A percentile compares a stretch with the other conserved stretches of the same genome.
phyloP scores from a whole-genome alignment of 2,113 vertebrate species.

The Fregata magnificens region DNA sequence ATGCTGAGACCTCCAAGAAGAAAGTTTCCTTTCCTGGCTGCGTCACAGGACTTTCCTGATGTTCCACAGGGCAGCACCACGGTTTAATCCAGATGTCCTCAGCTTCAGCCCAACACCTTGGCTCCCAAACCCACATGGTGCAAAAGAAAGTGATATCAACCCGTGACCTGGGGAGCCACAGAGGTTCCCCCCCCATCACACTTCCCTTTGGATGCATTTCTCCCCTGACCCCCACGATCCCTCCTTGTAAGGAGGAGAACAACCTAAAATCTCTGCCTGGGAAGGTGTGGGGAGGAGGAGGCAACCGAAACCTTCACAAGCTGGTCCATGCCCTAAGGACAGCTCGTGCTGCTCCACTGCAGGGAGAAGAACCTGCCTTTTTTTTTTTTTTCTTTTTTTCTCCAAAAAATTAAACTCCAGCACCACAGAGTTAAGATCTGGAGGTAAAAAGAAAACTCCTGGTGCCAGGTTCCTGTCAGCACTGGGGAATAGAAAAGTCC shows the following conservation, averaged over 20 bases:
- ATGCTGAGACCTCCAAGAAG: fast-evolving
- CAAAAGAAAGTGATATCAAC: fast-evolving
- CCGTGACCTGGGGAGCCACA: fast-evolving
- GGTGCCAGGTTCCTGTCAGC: not conserved
- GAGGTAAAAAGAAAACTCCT: not conserved
- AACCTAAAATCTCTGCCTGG: not conserved
- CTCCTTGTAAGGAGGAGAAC: not conserved
- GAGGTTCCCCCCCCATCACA: fast-evolving
- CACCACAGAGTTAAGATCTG: not conserved
- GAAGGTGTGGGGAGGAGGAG: not conserved
- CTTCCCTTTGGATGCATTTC: not conserved
- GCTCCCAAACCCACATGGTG: not conserved
- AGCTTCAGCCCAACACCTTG: not conserved
- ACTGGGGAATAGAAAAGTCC: not conserved
- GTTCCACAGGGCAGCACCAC: not conserved
- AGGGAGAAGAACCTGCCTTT: not conserved
- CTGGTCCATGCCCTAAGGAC: not conserved
- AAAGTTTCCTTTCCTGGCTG: not conserved
- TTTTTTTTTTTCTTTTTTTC: too few species aligned
- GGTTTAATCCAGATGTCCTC: not conserved
- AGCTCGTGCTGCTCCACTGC: not conserved
- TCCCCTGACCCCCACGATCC: not conserved
- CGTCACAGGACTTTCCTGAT: not conserved
- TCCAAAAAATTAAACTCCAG: not conserved
- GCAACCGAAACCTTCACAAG: not conserved